Conservation (phyloP, 2,797 vertebrate genomes). For the Channallabes apus region DNA sequence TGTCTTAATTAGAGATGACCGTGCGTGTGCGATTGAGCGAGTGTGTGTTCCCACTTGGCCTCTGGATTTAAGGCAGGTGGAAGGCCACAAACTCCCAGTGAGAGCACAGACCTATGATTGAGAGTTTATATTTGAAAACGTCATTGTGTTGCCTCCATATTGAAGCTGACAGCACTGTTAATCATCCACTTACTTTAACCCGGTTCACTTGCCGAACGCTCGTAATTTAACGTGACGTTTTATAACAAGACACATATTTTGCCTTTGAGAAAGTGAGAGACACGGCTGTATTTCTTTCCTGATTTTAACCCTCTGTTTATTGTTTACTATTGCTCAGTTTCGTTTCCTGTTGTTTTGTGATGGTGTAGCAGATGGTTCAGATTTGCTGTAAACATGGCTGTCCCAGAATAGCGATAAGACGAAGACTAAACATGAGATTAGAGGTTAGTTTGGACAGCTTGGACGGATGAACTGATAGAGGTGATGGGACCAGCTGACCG, state of each 20-base stretch:
- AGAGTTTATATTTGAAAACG: not conserved
- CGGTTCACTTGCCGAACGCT: not conserved
- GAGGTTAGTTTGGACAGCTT: slow-evolving; percentile 45
- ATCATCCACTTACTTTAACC: not conserved
- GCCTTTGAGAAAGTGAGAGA: not conserved
- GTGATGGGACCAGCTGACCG: slow-evolving; percentile 9
- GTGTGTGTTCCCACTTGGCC: not conserved
- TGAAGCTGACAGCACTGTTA: not conserved
- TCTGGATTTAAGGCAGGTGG: not conserved
- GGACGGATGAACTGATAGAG: slow-evolving; percentile 36
- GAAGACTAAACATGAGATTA: slow-evolving; percentile 55
- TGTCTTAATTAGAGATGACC: not conserved
- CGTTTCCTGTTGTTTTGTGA: slow-evolving; percentile 17
- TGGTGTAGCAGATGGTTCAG: slow-evolving; percentile 22
- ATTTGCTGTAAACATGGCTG: slow-evolving; percentile 40
- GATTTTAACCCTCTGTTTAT: slow-evolving; percentile 13
- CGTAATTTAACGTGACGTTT: not conserved
- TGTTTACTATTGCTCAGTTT: slow-evolving; percentile 34
- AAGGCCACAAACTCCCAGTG: not conserved
- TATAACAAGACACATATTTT: not conserved
- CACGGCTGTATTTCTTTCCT: not conserved
- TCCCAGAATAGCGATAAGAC: slow-evolving; percentile 39
- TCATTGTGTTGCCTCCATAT: slow-evolving; percentile 2
- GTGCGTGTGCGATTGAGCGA: not conserved
- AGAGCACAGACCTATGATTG: not conserved